Conservation (phyloP, 37 sponge, comb jelly and placozoan genomes). For the Ephydatia muelleri region DNA sequence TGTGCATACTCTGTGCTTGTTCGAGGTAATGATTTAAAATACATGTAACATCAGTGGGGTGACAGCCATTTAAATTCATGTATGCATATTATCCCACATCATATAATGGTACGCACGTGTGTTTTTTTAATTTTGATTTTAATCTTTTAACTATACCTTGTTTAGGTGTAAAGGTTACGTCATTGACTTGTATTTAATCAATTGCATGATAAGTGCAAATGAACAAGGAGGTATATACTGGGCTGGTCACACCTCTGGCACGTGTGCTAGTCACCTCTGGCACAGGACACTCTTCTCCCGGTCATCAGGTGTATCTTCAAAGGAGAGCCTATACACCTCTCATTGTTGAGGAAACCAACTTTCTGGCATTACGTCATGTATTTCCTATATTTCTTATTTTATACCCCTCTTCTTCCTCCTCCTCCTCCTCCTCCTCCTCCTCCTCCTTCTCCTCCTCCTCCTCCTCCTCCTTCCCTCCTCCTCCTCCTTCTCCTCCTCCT, state of each 20-base stretch:
- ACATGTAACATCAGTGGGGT: too few species aligned
- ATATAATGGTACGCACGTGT: too few species aligned
- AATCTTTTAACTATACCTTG: too few species aligned
- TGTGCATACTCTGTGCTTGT: too few species aligned
- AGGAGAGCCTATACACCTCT: constrained; percentile 38
- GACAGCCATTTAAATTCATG: too few species aligned
- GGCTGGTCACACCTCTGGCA: neutral
- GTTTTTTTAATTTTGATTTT: too few species aligned
- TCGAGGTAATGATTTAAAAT: too few species aligned
- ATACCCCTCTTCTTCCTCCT: neutral
- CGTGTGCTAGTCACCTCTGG: neutral
- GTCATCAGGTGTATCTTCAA: constrained; percentile 27
- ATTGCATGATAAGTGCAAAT: neutral
- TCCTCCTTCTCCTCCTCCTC: neutral
- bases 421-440: neutral
- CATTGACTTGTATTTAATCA: too few species aligned
- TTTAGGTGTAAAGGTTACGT: too few species aligned
- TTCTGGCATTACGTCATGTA: neutral
- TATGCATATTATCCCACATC: too few species aligned
- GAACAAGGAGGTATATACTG: neutral
- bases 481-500: neutral
- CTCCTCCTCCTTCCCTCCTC: neutral
- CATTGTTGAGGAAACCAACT: constrained; percentile 28
- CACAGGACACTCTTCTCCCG: neutral
- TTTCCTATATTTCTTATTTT: neutral